Base-by-base conservation (phyloP, 1,140 invertebrate genomes). In the Pogonomyrmex californicus region DNA sequence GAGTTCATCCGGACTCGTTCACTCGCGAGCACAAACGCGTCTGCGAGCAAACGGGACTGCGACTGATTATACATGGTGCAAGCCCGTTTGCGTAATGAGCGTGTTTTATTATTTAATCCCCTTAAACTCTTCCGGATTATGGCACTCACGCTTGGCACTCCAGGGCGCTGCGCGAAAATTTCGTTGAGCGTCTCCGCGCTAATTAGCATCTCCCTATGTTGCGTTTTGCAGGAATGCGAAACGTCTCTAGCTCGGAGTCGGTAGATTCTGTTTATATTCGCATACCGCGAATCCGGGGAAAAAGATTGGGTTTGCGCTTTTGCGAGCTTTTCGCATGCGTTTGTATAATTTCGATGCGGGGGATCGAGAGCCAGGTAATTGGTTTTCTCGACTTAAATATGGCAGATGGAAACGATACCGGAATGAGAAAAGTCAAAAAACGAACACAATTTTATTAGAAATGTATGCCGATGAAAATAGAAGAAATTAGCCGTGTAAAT, bases 61-160 rank as follows among this genome's bases (percentile, higher is more conserved):
- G 41, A 65, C 23, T 14, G 12, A 14, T 78, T 65, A 23, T 23
- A 49, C 54, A 62, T 4, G 49, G 12, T 17, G 60, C 60, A 78
- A 54, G 49, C 71, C 87, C 58, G 75, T 44, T 10, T 68, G 60
- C 66, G 89, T 90, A 90, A 90, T 23, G 88, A 90, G 81, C 76
- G 76, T 90, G 86, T 90, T 90, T 90, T 86, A 90, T 90, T 90
- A 90, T 90, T 90, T 90, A 90, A 90, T 90, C 88, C 70, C 63
- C 76, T 90, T 75, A 87, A 90, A 90, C 70, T 88, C 88, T 90
- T 73, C 70, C 58, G 76, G 89, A 90, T 90, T 90, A 90, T 82
- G 68, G 68, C 86, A 86, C 76, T 90, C 81, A 71, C 47, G 56
- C 51, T 47, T 9, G 44, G 12, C 38, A 17, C 77, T 79, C 47